These are phyloP conservation scores for Euleptes europaea DNA, from an alignment of 2,113 vertebrate species.

Conservation along the genomic window DNA sequence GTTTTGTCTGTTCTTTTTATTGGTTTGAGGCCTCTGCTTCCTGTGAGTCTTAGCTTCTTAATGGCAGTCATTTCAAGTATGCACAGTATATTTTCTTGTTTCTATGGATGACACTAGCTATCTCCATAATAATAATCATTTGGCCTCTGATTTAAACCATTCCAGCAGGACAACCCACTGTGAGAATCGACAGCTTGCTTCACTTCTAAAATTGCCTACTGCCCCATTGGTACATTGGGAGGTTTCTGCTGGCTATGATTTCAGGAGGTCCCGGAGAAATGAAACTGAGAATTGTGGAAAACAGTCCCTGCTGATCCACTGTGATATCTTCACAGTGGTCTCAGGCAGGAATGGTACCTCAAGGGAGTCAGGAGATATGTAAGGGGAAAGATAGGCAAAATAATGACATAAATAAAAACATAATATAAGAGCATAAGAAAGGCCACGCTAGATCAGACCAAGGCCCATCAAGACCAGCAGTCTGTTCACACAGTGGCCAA, in stretches of 20 bases:
- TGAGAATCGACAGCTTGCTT: constrained; percentile 47
- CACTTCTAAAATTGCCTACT: constrained; percentile 54
- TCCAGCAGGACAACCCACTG: constrained; percentile 47
- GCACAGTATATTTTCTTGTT: constrained; percentile 50
- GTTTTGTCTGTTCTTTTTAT: constrained; percentile 57
- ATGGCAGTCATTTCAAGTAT: constrained; percentile 66
- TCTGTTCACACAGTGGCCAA: too few relatives aligned
- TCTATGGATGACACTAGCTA: constrained; percentile 55
- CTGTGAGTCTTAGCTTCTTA: constrained; percentile 60
- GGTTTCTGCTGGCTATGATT: constrained; percentile 55
- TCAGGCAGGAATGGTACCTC: neutral
- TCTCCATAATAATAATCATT: constrained; percentile 65
- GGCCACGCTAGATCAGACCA: too few relatives aligned
- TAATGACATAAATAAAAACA: neutral
- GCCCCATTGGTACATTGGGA: constrained; percentile 48
- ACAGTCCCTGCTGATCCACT: neutral
- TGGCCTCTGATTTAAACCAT: constrained; percentile 64
- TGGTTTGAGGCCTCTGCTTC: constrained; percentile 50
- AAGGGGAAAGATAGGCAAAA: neutral
- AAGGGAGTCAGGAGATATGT: neutral
- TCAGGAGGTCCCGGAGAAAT: constrained; percentile 44
- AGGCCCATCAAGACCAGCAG: too few relatives aligned
- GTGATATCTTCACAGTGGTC: neutral
- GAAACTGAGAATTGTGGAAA: constrained; percentile 27
- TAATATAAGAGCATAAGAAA: too few relatives aligned